Evolutionary conservation across 2,113 vertebrate species (phyloP), one percentile per base, ranked within the genome.

Genomic region (Crotalus tigris): DNA sequence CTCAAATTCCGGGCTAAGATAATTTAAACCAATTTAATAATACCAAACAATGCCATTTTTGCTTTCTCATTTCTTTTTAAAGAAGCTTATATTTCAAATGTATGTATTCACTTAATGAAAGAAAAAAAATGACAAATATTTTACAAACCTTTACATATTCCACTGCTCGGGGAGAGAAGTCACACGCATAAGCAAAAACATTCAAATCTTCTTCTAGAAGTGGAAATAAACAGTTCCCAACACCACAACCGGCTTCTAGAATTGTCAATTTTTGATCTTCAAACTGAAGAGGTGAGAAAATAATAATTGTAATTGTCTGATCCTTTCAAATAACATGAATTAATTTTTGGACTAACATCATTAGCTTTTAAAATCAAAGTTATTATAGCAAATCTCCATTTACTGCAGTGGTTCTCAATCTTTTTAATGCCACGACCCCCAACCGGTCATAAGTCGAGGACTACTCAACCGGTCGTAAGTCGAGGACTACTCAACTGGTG

Each of bases 181-280:
- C 99, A 96, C 99, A 99, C 88, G 99, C 99, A 54, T 99, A 99
- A 7, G 98, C 98, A 95, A 99, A 99, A 93, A 99, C 97, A 96
- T 98, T 98, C 88, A 94, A 96, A 93, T 99, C 98, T 11, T 99
- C 98, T 97, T 99, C 98, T 87, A 99, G 97, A 91, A 99, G 98
- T 1, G 99, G 99, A 96, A 99, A 99, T 92, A 99, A 97, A 95
- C 98, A 99, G 97, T 99, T 99, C 26, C 99, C 99, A 39, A 99
- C 99, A 2, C 99, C 99, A 59, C 99, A 99, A 88, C 99, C 99
- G 33, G 99, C 99, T 97, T 99, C 99, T 93, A 99, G 97, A 93
- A 99, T 94, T 92, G 98, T 98, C 97, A 99, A 93, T 94, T 97
- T 98, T 96, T 99, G 98, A 90, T 98, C 96, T 95, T 98, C 97